phyloP scores from a whole-genome alignment of 2,797 vertebrate genomes.

The Zenarchopterus dispar region DNA sequence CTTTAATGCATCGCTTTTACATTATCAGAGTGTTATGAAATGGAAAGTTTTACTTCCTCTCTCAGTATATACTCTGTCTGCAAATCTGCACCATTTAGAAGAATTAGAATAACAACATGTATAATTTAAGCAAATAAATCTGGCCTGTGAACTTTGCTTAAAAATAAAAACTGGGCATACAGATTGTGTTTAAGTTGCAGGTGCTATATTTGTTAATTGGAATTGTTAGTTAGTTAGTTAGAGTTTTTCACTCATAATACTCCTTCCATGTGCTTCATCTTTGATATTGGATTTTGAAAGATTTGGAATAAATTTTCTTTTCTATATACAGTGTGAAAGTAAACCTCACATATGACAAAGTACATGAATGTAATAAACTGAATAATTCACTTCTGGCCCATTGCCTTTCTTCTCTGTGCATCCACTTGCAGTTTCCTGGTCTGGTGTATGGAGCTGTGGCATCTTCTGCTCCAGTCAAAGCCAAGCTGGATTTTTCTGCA shows the following conservation, averaged over 20 bases:
- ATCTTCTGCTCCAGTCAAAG: conserved; percentile 88
- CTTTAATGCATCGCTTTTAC: too few species aligned
- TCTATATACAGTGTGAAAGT: too few species aligned
- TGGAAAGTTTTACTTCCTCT: too few species aligned
- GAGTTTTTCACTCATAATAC: neutral
- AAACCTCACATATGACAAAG: too few species aligned
- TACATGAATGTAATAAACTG: neutral
- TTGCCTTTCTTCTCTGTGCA: neutral
- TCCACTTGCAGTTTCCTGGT: conserved; percentile 84
- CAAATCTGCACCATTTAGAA: too few species aligned
- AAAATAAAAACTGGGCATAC: neutral
- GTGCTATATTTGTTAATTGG: too few species aligned
- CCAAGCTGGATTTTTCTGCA: conserved; percentile 84
- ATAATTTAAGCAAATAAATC: too few species aligned
- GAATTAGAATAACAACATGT: too few species aligned
- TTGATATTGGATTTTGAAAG: neutral
- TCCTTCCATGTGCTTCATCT: neutral
- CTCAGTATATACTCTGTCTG: too few species aligned
- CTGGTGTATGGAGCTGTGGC: conserved; percentile 87
- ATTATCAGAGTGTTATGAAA: too few species aligned
- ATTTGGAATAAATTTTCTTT: neutral
- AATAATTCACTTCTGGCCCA: neutral
- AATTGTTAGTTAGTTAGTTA: neutral
- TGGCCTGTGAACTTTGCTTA: too few species aligned
- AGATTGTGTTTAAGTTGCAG: too few species aligned